Evolutionary conservation across 2,888 invertebrate species (phyloP), one percentile per base, ranked within the genome.

Genomic region (Lagria hirta): DNA sequence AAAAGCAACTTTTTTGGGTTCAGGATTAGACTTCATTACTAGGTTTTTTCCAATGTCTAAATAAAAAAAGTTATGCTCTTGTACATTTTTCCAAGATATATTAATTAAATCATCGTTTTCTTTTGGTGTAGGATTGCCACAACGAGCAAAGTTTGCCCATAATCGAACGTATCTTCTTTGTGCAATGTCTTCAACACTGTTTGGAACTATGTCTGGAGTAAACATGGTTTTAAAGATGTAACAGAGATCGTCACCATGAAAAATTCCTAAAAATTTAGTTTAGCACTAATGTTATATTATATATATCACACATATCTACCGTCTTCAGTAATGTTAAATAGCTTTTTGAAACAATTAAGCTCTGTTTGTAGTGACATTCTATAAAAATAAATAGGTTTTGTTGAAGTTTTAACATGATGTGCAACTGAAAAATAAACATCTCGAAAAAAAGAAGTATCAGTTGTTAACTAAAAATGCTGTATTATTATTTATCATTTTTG

Each of bases 371-470:
- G 10, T 1, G 59, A 54, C 57, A 64, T 61, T 40, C 57, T 49
- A 43, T 65, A 65, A 2, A 60, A 47, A 45, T 60, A 65, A 7
- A 64, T 48, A n/a, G 59, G 58, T 8, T 33, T 18, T 16, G 38
- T 13, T 57, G 62, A 32, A 12, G 48, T 50, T 18, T 38, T 27
- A 55, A 43, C 1, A 27, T 32, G 18, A 53, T 43, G 23, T 57
- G 50, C 28, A n/a, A 61, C 52, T 4, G 61, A 43, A 3, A 50
- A 53, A 4, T 57, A 43, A 4, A 66, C 52, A 13, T 26, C 35
- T 14, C 57, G 56, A 16, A 54, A 32, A 16, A 60, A 46, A 16
- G 47, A 51, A 5, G 56, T 54, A 33, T 65, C 65, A 1, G 62
- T 62, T 18, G 57, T 54, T 11, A 65, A 35, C 64, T 64, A 33